These are phyloP conservation scores for Anoura caudifer DNA, from an alignment of 2,113 vertebrate species.

Conservation along the genomic window DNA sequence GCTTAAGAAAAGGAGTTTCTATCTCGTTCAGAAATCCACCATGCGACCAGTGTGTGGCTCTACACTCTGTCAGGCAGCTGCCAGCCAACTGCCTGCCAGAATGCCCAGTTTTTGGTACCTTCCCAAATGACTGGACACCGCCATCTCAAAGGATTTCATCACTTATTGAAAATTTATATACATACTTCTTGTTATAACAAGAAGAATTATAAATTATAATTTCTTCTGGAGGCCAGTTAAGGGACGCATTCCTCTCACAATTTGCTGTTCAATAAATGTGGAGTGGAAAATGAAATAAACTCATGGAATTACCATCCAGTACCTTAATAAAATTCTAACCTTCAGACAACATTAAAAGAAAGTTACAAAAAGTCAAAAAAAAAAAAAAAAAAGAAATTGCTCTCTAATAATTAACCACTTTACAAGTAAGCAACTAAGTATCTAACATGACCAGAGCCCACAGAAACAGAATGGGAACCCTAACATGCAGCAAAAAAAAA, in stretches of 20 bases:
- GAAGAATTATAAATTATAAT: not conserved
- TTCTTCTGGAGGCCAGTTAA: not conserved
- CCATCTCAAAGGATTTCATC: not conserved
- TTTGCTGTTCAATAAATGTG: not conserved
- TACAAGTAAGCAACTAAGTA: not conserved
- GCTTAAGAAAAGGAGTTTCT: not conserved
- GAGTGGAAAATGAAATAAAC: not conserved
- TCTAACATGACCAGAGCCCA: not conserved
- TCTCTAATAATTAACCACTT: not conserved
- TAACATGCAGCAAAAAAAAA: not conserved
- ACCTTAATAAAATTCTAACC: not conserved
- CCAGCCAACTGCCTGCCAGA: not conserved
- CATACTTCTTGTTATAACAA: not conserved
- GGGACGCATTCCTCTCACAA: not conserved
- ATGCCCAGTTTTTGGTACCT: not conserved
- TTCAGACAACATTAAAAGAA: not conserved
- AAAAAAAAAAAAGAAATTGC: not conserved
- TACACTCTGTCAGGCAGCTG: not conserved
- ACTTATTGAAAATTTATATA: not conserved
- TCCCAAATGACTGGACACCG: not conserved
- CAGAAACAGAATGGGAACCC: not conserved
- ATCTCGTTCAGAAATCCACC: not conserved
- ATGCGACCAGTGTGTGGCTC: not conserved
- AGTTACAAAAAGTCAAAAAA: not conserved
- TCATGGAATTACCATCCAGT: not conserved